Conservation (phyloP, 2,113 vertebrate species). For the Numida meleagris region DNA sequence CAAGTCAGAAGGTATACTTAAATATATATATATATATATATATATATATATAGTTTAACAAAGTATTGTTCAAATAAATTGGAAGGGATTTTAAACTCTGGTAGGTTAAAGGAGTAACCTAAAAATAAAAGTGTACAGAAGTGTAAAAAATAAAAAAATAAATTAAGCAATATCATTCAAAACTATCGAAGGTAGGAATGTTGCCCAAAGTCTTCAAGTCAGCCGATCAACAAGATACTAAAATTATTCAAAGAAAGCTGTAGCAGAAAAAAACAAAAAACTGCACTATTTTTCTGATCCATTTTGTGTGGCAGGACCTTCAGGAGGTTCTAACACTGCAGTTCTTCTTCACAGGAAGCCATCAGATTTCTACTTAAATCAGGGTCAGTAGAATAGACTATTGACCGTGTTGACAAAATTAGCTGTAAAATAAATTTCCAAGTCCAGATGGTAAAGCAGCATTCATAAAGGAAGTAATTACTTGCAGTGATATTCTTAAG, state of each 20-base stretch:
- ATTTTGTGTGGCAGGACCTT: neutral
- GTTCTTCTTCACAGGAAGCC: neutral
- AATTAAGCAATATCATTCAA: neutral
- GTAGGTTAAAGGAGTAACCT: neutral
- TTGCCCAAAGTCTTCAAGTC: neutral
- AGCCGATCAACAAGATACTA: neutral
- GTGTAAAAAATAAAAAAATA: neutral
- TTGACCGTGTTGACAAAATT: neutral
- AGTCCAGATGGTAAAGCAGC: constrained; percentile 5
- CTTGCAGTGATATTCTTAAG: neutral
- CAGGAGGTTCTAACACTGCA: neutral
- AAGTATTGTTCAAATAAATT: neutral
- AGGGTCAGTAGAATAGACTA: neutral
- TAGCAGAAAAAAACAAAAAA: neutral
- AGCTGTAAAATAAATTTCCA: neutral
- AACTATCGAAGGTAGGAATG: neutral
- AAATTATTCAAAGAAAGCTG: neutral
- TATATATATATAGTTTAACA: too few relatives aligned
- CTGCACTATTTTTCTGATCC: neutral
- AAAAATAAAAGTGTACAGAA: neutral
- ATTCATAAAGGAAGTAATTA: neutral
- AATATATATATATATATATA: too few relatives aligned
- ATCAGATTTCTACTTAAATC: neutral
- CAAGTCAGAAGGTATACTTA: neutral
- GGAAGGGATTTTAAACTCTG: neutral